Evolutionary conservation across 2,888 invertebrate species (phyloP).

Genomic region (Troides aeacus): DNA sequence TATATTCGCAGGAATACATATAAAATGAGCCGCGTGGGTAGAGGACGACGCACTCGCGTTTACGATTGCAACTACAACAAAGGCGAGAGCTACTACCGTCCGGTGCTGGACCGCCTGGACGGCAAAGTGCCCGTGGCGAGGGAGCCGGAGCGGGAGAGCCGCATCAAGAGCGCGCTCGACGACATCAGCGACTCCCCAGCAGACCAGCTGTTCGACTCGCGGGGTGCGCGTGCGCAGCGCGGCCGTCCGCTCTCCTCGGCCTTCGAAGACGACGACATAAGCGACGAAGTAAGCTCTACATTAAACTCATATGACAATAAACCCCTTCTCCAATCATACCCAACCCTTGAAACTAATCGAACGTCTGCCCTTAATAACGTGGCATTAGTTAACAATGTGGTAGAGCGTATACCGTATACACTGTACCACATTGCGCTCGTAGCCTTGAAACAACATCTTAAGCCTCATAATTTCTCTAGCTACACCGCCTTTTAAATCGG

Average conservation of each 20-base stretch:
- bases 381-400: too few relatives aligned
- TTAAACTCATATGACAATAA: not conserved
- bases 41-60: constrained; percentile 89
- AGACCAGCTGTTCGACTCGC: constrained; percentile 83
- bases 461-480: too few relatives aligned
- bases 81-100: constrained; percentile 90
- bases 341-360: too few relatives aligned
- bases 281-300: constrained; percentile 67
- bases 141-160: constrained; percentile 64
- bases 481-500: too few relatives aligned
- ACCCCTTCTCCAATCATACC: too few relatives aligned
- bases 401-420: too few relatives aligned
- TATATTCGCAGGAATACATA: constrained; percentile 32
- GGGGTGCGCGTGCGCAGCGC: constrained; percentile 77
- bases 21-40: constrained; percentile 68
- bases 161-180: constrained; percentile 61
- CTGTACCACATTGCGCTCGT: too few relatives aligned
- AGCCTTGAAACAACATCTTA: too few relatives aligned
- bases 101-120: constrained; percentile 87
- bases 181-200: constrained; percentile 52
- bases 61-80: constrained; percentile 93
- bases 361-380: too few relatives aligned
- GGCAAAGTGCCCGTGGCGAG: constrained; percentile 74
- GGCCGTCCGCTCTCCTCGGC: constrained; percentile 70
- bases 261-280: constrained; percentile 69